Evolutionary conservation across 2,888 invertebrate species (phyloP), one percentile per base, ranked within the genome.

Genomic region (Troides helena): DNA sequence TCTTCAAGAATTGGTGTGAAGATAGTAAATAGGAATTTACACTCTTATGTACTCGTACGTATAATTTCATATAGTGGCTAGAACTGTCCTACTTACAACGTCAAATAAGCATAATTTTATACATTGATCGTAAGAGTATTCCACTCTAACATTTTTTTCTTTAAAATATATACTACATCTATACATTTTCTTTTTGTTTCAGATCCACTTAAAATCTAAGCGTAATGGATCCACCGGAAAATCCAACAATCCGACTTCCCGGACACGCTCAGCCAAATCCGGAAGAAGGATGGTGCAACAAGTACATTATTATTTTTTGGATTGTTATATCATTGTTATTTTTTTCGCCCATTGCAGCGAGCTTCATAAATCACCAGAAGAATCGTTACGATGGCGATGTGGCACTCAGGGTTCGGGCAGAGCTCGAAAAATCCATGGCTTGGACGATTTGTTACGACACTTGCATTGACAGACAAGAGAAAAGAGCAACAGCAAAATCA

Each of bases 341-440:
- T 23, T 2, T 25, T 25, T 10, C 23, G 6, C 4, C 25, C 23
- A 0, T 58, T 8, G 25, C 25, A 25, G 23, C 14, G 25, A 8
- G 10, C 1, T 1, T 58, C 0, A 12, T 58, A 25, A 14, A 58
- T 2, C 23, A 58, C 50, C 14, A 6, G 14, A 17, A 21, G 2
- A 21, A 2, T 5, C 36, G 30, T 3, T 7, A 61, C n/a, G 17
- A 77, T 77, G 77, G 76, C 76, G 0, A 76, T 77, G 72, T 76
- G 77, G 78, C 77, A 79, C 56, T 70, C 77, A 23, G 76, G 77
- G n/a, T 74, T 77, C 72, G 72, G 76, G n/a, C 80, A 78, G 66
- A 74, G 74, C 56, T 71, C 74, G 17, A 78, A 78, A 62, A 76
- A 74, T 36, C 79, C 77, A 0, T 80, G 80, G 79, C 53, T 79